Evolutionary conservation across 2,797 vertebrate genomes (phyloP).

Genomic region (Coccyzus lansbergi): DNA sequence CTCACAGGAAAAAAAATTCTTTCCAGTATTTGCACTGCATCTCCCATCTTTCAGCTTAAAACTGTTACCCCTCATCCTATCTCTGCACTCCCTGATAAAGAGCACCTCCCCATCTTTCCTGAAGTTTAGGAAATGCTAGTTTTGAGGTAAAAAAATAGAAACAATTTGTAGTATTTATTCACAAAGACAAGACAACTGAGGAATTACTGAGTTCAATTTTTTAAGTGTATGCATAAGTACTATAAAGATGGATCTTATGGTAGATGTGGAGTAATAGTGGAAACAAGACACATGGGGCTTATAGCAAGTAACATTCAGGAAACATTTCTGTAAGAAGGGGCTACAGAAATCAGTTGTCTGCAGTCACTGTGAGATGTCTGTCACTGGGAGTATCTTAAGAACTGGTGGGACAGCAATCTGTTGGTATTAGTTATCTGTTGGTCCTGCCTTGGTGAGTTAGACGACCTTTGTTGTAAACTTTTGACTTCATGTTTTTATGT

Average conservation of each 20-base stretch:
- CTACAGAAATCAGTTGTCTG: not conserved
- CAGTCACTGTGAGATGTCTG: not conserved
- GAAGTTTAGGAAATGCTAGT: not conserved
- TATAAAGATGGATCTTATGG: not conserved
- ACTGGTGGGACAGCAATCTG: not conserved
- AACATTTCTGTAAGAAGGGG: not conserved
- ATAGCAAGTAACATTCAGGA: not conserved
- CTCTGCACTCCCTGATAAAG: too few species aligned
- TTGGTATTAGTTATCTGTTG: not conserved
- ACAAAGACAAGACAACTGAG: not conserved
- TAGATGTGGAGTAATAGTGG: not conserved
- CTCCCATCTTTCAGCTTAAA: too few species aligned
- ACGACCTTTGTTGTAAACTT: not conserved
- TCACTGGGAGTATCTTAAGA: not conserved
- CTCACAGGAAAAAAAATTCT: too few species aligned
- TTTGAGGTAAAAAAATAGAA: not conserved
- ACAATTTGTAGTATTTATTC: not conserved
- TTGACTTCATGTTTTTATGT: not conserved
- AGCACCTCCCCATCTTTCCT: too few species aligned
- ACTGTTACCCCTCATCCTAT: too few species aligned
- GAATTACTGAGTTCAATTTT: not conserved
- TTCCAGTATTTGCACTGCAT: too few species aligned
- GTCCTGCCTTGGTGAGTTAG: not conserved
- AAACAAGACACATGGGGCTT: not conserved
- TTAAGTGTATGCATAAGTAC: not conserved